phyloP scores from a whole-genome alignment of 2,888 invertebrate genomes.

The Lasioglossum lativentre region DNA sequence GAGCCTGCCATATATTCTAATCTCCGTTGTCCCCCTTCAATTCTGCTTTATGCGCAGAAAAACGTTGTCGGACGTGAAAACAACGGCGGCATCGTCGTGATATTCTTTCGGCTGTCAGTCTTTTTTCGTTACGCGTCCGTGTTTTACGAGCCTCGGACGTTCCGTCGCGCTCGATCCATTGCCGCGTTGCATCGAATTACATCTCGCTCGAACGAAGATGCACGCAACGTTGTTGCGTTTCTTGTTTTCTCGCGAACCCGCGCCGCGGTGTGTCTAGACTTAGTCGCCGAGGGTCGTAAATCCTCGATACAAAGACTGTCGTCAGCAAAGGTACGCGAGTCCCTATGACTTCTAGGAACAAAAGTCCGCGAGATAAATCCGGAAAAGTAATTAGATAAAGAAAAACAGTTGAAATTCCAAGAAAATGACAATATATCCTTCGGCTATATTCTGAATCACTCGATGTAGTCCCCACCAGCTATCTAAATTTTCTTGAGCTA shows the following conservation, averaged over 20 bases:
- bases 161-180: not conserved
- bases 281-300: not conserved
- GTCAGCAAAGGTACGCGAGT: not conserved
- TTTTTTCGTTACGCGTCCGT: not conserved
- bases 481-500: too few species aligned
- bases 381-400: too few species aligned
- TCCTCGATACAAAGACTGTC: not conserved
- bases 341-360: too few species aligned
- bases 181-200: not conserved
- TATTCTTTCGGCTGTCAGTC: conserved; percentile 20
- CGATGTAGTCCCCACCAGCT: too few species aligned
- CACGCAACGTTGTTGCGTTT: not conserved
- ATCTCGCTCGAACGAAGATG: not conserved
- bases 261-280: not conserved
- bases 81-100: conserved; percentile 14
- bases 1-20: conserved; percentile 3
- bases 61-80: conserved; percentile 7
- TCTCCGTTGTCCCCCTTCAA: conserved; percentile 10
- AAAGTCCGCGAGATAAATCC: too few species aligned
- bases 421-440: too few species aligned
- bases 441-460: too few species aligned
- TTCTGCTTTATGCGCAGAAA: conserved; percentile 20
- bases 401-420: too few species aligned
- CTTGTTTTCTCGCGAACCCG: not conserved
- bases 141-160: not conserved